Base-by-base conservation (phyloP, 2,888 invertebrate genomes). In the Ischnura elegans region DNA sequence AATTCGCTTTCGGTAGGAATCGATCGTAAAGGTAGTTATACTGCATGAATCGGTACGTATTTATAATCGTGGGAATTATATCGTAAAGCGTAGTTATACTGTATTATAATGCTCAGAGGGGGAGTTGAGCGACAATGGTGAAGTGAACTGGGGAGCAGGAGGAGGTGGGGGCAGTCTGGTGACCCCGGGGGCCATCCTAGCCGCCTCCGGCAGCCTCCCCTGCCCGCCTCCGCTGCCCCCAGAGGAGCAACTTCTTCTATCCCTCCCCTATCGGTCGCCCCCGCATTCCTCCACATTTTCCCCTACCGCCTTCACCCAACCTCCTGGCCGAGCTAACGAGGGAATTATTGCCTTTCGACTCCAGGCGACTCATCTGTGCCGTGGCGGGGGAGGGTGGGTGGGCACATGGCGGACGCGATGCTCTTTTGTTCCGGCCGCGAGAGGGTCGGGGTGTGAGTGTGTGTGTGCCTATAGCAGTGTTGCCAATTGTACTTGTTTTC, bases 291-390 rank as follows among this genome's bases (percentile, higher is more conserved):
- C 85, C 85, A 21, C 87, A 55, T 21, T 2, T 21, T 36, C 55
- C 29, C n/a, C 51, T 51, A 25, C 61, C 19, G n/a, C 47, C 29
- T 29, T 29, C 47, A 10, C n/a, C 8, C 6, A 36, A n/a, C 42
- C 45, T 3, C 87, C 87, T 42, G 2, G 25, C 51, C 55, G 5
- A 13, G 29, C 87, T 87, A 87, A 87, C 87, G 87, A 87, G 87
- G 87, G 87, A 87, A 87, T 87, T 87, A 87, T 87, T 87, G 87
- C 87, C 87, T 87, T 87, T 87, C n/a, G 87, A 87, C 87, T 51
- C 51, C 36, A 42, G 86, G 86, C 43, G 45, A 46, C 85, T 43
- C 42, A 4, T 43, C 85, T 42, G 19, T 42, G 36, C 43, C 10
- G 42, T 16, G 61, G 61, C 3, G 8, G 19, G 19, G 61, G 61